Evolutionary conservation across 2,113 vertebrate genomes (phyloP), one percentile per base, ranked within the genome.

Genomic region (Prionailurus viverrinus): DNA sequence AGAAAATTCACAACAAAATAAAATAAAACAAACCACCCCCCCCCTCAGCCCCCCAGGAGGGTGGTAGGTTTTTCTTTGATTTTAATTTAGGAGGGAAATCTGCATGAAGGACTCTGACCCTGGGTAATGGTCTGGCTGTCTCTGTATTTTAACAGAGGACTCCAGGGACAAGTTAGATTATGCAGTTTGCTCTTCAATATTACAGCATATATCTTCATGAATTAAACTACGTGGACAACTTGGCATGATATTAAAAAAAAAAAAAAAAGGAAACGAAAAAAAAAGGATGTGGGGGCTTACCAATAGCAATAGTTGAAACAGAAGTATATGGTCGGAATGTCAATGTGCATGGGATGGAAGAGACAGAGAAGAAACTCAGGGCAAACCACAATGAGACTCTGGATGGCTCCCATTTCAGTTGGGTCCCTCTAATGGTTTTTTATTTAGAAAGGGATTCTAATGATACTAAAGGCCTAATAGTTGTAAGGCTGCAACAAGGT

Each of bases 211-310:
- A 97, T 98, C 97, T 97, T 98, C 98, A 98, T 94, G 97, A 98
- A 98, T 93, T 96, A 97, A 98, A 97, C 93, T 94, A 97, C 96
- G 96, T 48, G 91, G 98, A 98, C 96, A 98, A 98, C 76, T 55
- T 95, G 82, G 87, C 84, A 78, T 76, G 97, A 97, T 94, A 93
- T 80, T 66, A 82, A 97, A 93, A 79, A 4, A 51, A 36, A 4
- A 51, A 36, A 36, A 29, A 81, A 97, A 87, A 78, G 2, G 48
- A 33, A 94, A 87, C 81, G 69, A 93, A n/a, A 55, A 25, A 29
- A 25, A 33, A 29, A 7, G 5, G 12, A 7, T 14, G 84, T 33
- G 33, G 31, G 45, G 69, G 73, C 71, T 95, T 7, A 69, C 90
- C 85, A 78, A 92, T 0, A 80, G 97, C 96, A 97, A 95, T 4